Evolutionary conservation across 2,113 vertebrate species (phyloP), one percentile per base, ranked within the genome.

Genomic region (Psettodes erumei): DNA sequence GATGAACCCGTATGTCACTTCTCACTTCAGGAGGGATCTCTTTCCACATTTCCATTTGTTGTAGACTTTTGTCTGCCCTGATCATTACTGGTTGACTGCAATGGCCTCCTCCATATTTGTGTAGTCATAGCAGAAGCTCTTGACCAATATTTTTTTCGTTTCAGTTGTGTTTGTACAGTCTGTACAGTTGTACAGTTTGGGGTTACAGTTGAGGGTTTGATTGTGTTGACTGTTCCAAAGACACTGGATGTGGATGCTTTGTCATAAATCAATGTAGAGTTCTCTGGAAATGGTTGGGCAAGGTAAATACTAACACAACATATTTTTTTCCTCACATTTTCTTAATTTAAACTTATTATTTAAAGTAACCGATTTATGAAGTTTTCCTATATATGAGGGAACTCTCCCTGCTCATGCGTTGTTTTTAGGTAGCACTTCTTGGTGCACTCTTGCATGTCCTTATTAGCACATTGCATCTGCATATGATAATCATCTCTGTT

Each of bases 31-130:
- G 85, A 87, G 84, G 82, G 75, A 90, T 87, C 81, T 92, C 16
- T 93, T 93, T 77, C 88, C 86, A 37, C 84, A 82, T 74, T 93
- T 90, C 54, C 60, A 89, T 84, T 90, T 91, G 75, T 90, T 93
- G 89, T 88, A 86, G 71, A 58, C 51, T 37, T 66, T 81, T 64
- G 25, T 75, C 25, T 32, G 27, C 43, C 62, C 47, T 28, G 19
- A 37, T 65, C n/a, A 10, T 77, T 37, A 38, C 59, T 35, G 56
- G 25, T 42, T 59, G 33, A 59, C 59, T 67, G 40, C 59, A 65
- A 78, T 62, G 48, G 15, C 18, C 45, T 58, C 8, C 18, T 54
- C 32, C 56, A 18, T 71, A 23, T 72, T 54, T 72, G 54, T 37
- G 23, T 56, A 59, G 32, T 53, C 47, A 35, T 10, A 79, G 30